A percentile compares a stretch with the other conserved stretches of the same genome.
Evolutionary conservation across 2,888 invertebrate species (phyloP).

Genomic region (Tenthredo livida): DNA sequence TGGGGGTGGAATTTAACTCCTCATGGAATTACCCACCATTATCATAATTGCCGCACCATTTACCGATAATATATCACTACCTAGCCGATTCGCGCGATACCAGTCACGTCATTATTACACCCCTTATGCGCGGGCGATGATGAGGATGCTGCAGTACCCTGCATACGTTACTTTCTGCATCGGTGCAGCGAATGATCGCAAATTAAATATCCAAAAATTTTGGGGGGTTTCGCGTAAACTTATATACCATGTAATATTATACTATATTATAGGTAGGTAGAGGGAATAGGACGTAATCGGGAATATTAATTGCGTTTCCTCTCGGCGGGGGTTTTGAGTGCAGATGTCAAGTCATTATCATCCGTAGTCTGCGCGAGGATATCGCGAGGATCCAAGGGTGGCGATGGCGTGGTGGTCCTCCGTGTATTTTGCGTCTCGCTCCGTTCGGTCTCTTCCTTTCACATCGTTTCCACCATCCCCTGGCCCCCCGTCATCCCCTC

Average conservation of each 20-base stretch:
- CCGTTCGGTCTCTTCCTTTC: constrained; percentile 62
- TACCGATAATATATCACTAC: constrained; percentile 75
- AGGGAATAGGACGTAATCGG: constrained; percentile 67
- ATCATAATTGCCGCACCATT: constrained; percentile 77
- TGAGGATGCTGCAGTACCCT: too few species aligned
- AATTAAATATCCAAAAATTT: too few species aligned
- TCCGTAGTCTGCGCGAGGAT: constrained; percentile 58
- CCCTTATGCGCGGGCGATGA: too few species aligned
- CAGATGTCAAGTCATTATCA: constrained; percentile 78
- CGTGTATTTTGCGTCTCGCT: constrained; percentile 39
- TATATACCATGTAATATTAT: too few species aligned
- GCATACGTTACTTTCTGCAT: too few species aligned
- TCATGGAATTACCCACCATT: constrained; percentile 76
- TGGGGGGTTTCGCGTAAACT: too few species aligned
- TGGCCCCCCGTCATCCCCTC: too few species aligned
- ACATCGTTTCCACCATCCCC: neutral
- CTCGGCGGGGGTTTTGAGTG: constrained; percentile 71
- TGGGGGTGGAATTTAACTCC: neutral
- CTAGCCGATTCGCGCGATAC: too few species aligned
- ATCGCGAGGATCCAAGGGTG: constrained; percentile 56
- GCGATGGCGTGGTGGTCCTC: constrained; percentile 4
- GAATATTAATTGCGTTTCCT: constrained; percentile 77
- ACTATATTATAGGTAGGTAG: neutral
- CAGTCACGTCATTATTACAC: too few species aligned
- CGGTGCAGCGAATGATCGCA: too few species aligned